phyloP scores from a whole-genome alignment of 1,140 invertebrate genomes.

The Tribolium castaneum region DNA sequence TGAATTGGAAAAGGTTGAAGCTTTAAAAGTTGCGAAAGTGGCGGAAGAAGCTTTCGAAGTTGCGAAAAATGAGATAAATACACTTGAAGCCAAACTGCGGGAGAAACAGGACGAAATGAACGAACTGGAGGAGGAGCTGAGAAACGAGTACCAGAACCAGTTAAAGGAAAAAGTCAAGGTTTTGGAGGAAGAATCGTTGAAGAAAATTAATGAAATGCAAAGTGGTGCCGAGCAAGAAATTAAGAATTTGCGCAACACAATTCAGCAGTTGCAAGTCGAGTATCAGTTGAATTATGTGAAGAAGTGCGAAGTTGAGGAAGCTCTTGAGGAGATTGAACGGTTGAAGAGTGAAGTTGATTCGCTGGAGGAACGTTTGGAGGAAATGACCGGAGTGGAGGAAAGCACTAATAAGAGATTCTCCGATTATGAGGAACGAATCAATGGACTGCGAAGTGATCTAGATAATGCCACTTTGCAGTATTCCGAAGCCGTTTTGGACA shows the following conservation, averaged over 20 bases:
- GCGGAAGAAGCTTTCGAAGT: conserved; percentile 45
- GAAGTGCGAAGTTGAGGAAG: conserved; percentile 39
- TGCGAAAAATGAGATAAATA: conserved; percentile 62
- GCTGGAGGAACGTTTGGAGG: conserved; percentile 62
- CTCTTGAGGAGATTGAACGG: conserved; percentile 59
- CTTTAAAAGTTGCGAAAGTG: conserved; percentile 45
- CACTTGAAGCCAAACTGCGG: conserved; percentile 60
- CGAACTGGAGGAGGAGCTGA: conserved; percentile 42
- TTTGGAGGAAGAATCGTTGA: conserved; percentile 50
- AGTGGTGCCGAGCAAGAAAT: conserved; percentile 25
- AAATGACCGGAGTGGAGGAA: conserved; percentile 58
- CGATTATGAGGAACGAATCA: conserved; percentile 57
- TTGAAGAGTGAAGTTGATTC: conserved; percentile 54
- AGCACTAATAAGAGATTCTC: conserved; percentile 55
- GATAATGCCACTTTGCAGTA: conserved; percentile 65
- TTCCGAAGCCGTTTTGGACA: conserved; percentile 72
- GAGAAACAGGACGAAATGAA: conserved; percentile 32
- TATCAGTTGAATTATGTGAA: conserved; percentile 6
- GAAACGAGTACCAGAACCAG: conserved; percentile 59
- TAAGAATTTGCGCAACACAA: background rate
- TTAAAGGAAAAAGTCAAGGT: conserved; percentile 53
- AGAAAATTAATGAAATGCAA: conserved; percentile 43
- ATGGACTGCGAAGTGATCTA: conserved; percentile 52
- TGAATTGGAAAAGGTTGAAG: conserved; percentile 61
- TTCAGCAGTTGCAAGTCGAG: background rate